Percentiles rank a stretch among this genome's conserved stretches.
These are phyloP conservation scores for Acromyrmex heyeri DNA, from an alignment of 1,140 invertebrate genomes.

Conservation along the genomic window DNA sequence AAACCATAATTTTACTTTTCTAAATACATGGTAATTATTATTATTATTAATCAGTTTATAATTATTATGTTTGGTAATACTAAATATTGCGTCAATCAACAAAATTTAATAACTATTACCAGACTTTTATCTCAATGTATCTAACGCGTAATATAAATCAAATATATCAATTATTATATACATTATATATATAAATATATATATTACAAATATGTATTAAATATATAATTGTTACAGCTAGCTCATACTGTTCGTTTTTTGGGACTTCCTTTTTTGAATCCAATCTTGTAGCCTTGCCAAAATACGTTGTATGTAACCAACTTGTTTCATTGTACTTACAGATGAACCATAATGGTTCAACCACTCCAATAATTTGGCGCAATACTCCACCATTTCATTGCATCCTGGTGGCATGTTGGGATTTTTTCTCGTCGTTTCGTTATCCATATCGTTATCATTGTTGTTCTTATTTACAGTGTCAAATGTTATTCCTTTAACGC, in stretches of 20 bases:
- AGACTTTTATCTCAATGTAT: no score
- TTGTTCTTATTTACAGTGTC: neutral
- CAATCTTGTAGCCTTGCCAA: neutral
- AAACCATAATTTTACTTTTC: no score
- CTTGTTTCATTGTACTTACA: neutral
- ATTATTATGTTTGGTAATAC: no score
- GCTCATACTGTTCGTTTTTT: neutral
- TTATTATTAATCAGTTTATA: no score
- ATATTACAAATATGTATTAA: no score
- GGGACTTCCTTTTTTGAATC: neutral
- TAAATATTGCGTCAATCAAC: no score
- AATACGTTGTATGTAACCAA: neutral
- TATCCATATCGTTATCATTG: neutral
- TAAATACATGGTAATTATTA: no score
- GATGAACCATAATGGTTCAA: neutral
- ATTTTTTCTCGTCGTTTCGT: neutral
- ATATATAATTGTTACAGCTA: constrained; percentile 6
- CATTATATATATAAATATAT: no score
- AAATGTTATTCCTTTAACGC: neutral
- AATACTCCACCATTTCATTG: no score
- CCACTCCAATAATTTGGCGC: neutral
- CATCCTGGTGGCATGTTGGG: neutral
- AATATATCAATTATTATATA: no score
- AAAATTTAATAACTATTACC: no score
- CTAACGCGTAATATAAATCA: no score